These are phyloP conservation scores for Rhynchophorus ferrugineus DNA, from an alignment of 1,140 invertebrate species.

Conservation along the genomic window DNA sequence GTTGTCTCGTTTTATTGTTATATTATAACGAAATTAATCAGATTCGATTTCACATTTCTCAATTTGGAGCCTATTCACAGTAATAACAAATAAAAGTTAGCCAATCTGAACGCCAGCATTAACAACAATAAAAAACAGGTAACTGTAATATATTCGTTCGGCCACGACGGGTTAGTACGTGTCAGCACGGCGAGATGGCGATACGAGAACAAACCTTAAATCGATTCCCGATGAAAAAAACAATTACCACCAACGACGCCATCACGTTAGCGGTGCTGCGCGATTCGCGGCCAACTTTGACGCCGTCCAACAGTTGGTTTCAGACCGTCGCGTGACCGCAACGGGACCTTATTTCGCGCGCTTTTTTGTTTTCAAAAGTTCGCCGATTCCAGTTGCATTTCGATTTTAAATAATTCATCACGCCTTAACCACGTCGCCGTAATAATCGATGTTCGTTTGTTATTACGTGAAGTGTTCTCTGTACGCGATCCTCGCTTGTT, in stretches of 20 bases:
- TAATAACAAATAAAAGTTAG: no score
- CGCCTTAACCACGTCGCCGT: background rate
- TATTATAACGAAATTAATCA: no score
- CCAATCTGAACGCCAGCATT: no score
- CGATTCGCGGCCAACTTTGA: background rate
- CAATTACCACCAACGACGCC: conserved; percentile 3
- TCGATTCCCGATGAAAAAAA: conserved; percentile 7
- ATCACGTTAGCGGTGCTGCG: background rate
- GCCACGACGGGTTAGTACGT: no score
- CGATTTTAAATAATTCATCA: conserved; percentile 3
- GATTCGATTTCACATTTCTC: no score
- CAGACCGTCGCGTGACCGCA: background rate
- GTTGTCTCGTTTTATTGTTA: no score
- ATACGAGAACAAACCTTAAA: background rate
- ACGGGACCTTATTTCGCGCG: background rate
- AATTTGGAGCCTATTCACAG: no score
- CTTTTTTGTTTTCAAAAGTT: background rate
- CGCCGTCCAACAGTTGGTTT: conserved; percentile 9
- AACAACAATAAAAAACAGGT: no score
- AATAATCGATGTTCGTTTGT: conserved; percentile 1
- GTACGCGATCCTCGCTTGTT: background rate
- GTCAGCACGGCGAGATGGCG: background rate
- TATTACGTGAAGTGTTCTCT: background rate
- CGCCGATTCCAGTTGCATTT: background rate
- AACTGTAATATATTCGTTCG: no score